Percentiles rank a stretch among this genome's conserved stretches.
These are phyloP conservation scores for Atractosteus spatula DNA, from an alignment of 2,113 vertebrate species.

Conservation along the genomic window DNA sequence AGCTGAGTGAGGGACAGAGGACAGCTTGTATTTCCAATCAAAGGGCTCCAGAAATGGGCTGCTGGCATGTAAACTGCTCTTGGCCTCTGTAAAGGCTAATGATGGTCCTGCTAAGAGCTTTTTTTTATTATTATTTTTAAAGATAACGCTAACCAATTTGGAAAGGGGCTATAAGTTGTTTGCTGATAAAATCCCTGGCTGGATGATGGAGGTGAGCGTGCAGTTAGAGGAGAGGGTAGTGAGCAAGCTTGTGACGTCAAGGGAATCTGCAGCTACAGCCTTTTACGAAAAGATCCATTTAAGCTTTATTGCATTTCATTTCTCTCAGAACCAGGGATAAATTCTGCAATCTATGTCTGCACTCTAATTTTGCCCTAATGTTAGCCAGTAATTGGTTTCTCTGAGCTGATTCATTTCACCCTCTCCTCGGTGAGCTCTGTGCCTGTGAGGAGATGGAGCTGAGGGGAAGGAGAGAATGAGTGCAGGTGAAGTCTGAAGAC, in stretches of 20 bases:
- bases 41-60: too few species aligned
- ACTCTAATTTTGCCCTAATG: conserved; percentile 24
- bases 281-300: conserved; percentile 13
- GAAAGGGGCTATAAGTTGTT: too few species aligned
- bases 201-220: too few species aligned
- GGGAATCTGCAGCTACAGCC: neutral
- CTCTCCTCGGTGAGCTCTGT: neutral
- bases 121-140: too few species aligned
- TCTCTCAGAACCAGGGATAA: conserved; percentile 6
- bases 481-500: neutral
- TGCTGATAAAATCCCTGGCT: too few species aligned
- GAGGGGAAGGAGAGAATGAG: neutral
- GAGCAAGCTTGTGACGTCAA: neutral
- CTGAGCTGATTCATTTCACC: neutral
- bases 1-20: too few species aligned
- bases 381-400: neutral
- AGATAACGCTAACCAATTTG: too few species aligned
- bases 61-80: too few species aligned
- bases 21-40: too few species aligned
- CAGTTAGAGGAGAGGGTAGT: neutral
- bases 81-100: too few species aligned
- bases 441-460: conserved; percentile 3
- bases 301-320: conserved; percentile 20
- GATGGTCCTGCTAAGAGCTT: too few species aligned
- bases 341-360: conserved; percentile 10